phyloP scores from a whole-genome alignment of 2,113 vertebrate species.

The Dendropsophus ebraccatus region DNA sequence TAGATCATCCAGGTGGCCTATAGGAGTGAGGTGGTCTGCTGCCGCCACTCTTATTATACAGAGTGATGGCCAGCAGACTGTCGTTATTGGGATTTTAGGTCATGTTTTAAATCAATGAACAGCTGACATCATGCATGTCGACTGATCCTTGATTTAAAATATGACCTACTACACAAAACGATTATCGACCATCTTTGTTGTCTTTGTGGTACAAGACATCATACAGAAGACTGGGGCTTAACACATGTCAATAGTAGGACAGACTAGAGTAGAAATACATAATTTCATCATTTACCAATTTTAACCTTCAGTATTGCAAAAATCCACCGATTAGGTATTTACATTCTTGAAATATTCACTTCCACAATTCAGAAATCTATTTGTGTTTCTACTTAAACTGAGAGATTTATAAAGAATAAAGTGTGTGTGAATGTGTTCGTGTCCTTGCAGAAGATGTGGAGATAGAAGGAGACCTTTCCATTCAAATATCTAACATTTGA shows the following conservation, averaged over 20 bases:
- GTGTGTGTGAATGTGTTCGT: conserved; percentile 39
- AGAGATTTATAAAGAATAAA: conserved; percentile 21
- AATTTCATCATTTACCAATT: neutral
- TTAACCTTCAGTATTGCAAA: conserved; percentile 1
- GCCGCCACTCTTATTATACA: no score
- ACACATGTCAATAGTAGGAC: neutral
- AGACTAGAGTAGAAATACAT: neutral
- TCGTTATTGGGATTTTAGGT: no score
- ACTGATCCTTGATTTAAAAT: no score
- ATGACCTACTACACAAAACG: no score
- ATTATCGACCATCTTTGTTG: no score
- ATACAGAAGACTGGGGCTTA: neutral
- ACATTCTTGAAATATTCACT: conserved; percentile 9
- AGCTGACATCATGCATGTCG: no score
- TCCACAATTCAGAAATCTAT: conserved; percentile 24
- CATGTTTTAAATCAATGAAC: no score
- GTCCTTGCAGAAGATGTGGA: conserved; percentile 41
- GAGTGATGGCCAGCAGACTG: no score
- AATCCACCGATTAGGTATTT: conserved; percentile 13
- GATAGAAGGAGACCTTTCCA: conserved; percentile 27
- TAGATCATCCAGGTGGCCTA: no score
- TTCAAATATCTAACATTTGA: conserved; percentile 49
- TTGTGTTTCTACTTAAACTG: conserved; percentile 38
- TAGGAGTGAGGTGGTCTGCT: no score
- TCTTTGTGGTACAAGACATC: no score